These are phyloP conservation scores for Hirtodrosophila histrioides DNA, from an alignment of 2,888 invertebrate genomes.

Conservation along the genomic window DNA sequence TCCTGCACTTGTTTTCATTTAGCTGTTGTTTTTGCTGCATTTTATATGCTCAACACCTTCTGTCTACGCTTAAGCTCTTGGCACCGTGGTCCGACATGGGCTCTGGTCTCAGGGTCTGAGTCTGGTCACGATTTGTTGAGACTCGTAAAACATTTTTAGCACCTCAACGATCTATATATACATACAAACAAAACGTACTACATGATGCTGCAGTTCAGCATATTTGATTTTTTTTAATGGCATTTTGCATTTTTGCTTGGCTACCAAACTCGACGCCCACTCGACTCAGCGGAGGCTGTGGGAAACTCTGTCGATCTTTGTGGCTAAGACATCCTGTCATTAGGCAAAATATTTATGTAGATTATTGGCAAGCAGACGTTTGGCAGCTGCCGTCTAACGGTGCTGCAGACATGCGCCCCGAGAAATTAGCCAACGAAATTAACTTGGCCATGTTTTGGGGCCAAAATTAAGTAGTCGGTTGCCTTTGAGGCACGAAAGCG, in stretches of 20 bases:
- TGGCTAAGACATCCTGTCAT: slow-evolving; percentile 69
- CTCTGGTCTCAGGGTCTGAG: slow-evolving; percentile 48
- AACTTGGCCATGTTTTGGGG: slow-evolving; percentile 36
- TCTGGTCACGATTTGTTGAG: slow-evolving; percentile 81
- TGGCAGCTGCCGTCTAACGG: slow-evolving; percentile 63
- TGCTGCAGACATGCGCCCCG: slow-evolving; percentile 36
- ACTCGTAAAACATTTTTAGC: slow-evolving; percentile 82
- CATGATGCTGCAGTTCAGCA: slow-evolving; percentile 14
- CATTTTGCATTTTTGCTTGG: slow-evolving; percentile 59
- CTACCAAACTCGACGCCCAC: slow-evolving; percentile 73
- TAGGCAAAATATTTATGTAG: slow-evolving; percentile 76
- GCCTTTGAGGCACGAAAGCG: slow-evolving; percentile 45
- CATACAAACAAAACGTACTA: slow-evolving; percentile 20
- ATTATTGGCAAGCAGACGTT: slow-evolving; percentile 46
- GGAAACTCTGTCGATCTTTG: slow-evolving; percentile 50
- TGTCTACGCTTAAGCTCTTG: slow-evolving; percentile 38
- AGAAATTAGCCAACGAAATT: slow-evolving; percentile 62
- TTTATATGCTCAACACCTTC: slow-evolving; percentile 76
- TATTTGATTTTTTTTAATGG: slow-evolving; percentile 55
- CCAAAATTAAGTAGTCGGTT: slow-evolving; percentile 51
- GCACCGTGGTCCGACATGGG: slow-evolving; percentile 18
- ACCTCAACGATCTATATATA: slow-evolving; percentile 74
- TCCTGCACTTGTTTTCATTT: not conserved
- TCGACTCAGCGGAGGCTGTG: slow-evolving; percentile 54
- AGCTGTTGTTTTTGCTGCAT: slow-evolving; percentile 27